A percentile compares a stretch with the other conserved stretches of the same genome.
Evolutionary conservation across 2,797 vertebrate genomes (phyloP).

Genomic region (Lepus townsendii): DNA sequence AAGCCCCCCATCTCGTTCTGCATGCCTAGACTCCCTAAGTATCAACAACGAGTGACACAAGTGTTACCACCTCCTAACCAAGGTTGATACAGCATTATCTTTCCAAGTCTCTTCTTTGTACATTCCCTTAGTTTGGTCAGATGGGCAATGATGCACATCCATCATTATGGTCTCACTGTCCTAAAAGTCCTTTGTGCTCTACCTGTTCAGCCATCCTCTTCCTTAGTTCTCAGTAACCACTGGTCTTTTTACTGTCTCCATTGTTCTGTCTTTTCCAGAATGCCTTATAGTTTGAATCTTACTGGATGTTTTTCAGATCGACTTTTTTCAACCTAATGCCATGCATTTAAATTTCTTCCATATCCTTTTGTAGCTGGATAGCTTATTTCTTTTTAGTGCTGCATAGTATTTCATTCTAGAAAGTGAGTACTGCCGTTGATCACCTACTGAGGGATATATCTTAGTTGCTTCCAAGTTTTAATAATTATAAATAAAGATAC

Average conservation of each 20-base stretch:
- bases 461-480: neutral
- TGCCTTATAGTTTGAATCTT: neutral
- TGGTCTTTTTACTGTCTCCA: neutral
- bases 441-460: neutral
- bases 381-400: neutral
- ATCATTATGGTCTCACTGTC: neutral
- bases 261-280: neutral
- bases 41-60: neutral
- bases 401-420: neutral
- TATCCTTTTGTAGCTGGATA: neutral
- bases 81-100: neutral
- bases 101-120: no score
- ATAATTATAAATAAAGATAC: neutral
- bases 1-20: no score
- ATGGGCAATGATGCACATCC: neutral
- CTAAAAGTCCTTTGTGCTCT: no score
- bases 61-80: neutral
- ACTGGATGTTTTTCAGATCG: neutral
- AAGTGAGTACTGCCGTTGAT: no score
- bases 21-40: rapidly evolving
- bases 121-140: neutral
- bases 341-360: neutral
- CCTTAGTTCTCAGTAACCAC: neutral
- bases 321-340: neutral
- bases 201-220: neutral